These are phyloP conservation scores for Contarinia nasturtii DNA, from an alignment of 1,140 invertebrate species.

Conservation along the genomic window DNA sequence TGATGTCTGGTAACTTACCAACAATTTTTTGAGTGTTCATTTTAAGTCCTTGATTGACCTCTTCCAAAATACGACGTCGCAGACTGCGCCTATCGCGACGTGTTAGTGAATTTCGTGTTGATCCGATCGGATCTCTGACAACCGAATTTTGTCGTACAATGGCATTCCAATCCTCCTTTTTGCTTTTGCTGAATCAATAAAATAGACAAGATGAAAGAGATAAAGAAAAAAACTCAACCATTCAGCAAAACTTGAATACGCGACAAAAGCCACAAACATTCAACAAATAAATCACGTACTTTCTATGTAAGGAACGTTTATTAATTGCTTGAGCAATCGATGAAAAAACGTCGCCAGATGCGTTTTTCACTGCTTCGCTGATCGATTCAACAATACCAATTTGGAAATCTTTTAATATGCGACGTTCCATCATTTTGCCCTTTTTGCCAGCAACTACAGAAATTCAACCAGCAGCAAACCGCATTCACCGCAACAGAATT, in stretches of 20 bases:
- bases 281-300: conserved; percentile 12
- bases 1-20: conserved; percentile 23
- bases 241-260: background rate
- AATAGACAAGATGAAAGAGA: background rate
- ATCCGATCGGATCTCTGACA: conserved; percentile 55
- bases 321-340: conserved; percentile 51
- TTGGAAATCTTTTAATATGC: conserved; percentile 75
- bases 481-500: background rate
- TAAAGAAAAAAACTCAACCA: background rate
- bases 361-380: conserved; percentile 44
- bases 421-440: conserved; percentile 62
- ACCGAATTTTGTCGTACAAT: conserved; percentile 50
- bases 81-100: conserved; percentile 46
- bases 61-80: conserved; percentile 37
- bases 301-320: conserved; percentile 32
- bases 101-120: conserved; percentile 38
- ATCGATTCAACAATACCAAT: conserved; percentile 71
- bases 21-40: conserved; percentile 49
- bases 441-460: conserved; percentile 61
- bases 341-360: conserved; percentile 57
- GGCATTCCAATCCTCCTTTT: conserved; percentile 70
- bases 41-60: conserved; percentile 32
- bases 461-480: background rate
- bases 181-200: conserved; percentile 16
- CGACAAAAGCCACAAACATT: too few species aligned